Evolutionary conservation across 2,888 invertebrate genomes (phyloP).

Genomic region (Ceriagrion tenellum): DNA sequence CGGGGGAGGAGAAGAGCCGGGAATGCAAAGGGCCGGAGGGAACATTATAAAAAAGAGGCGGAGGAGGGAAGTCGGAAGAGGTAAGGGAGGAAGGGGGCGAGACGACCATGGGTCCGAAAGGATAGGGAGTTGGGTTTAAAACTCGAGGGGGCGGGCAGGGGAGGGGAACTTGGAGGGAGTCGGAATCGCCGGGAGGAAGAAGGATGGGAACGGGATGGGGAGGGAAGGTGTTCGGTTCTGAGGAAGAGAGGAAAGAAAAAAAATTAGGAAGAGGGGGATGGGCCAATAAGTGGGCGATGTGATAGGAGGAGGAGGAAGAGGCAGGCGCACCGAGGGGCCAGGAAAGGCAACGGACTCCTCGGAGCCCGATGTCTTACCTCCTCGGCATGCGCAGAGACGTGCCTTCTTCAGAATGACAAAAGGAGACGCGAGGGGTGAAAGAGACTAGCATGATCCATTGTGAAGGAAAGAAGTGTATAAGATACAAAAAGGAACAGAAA

Average conservation of each 20-base stretch:
- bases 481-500: not conserved
- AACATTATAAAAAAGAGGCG: constrained; percentile 21
- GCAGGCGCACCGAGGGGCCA: not conserved
- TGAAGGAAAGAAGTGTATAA: not conserved
- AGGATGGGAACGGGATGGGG: not conserved
- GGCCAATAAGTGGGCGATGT: constrained; percentile 32
- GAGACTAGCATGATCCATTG: not conserved
- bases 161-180: not conserved
- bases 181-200: not conserved
- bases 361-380: not conserved
- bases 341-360: not conserved
- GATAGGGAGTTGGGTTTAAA: not conserved
- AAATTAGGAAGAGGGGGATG: not conserved
- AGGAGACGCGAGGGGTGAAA: not conserved
- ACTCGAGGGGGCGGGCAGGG: not conserved
- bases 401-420: not conserved
- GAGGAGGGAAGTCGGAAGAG: not conserved
- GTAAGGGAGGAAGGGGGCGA: not conserved
- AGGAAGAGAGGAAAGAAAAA: not conserved
- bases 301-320: not conserved
- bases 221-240: constrained; percentile 25
- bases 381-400: not conserved
- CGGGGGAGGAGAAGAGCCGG: not conserved
- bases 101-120: not conserved
- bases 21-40: constrained; percentile 43